Evolutionary conservation across 2,797 vertebrate genomes (phyloP).

Genomic region (Hirundo rustica): DNA sequence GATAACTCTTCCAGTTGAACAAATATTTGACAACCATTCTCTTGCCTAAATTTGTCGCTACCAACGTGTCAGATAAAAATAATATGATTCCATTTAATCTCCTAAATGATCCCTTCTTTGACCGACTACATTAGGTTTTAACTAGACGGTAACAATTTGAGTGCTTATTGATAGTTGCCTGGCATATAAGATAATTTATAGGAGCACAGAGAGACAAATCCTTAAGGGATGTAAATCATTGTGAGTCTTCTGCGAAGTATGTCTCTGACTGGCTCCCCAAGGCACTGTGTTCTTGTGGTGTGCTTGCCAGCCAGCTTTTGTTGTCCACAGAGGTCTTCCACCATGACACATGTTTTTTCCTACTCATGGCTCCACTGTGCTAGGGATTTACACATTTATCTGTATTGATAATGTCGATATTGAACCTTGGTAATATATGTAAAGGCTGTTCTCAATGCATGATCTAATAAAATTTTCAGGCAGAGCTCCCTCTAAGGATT

Average conservation of each 20-base stretch:
- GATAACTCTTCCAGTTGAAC: slow-evolving; percentile 19
- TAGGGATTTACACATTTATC: background rate
- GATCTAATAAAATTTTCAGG: slow-evolving; percentile 13
- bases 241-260: background rate
- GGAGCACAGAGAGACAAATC: background rate
- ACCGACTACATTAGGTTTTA: background rate
- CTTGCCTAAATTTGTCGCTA: slow-evolving; percentile 52
- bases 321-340: background rate
- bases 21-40: slow-evolving; percentile 49
- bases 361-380: background rate
- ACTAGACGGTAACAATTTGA: background rate
- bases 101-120: background rate
- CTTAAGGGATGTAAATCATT: background rate
- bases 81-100: slow-evolving; percentile 8
- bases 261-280: background rate
- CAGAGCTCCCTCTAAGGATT: slow-evolving; percentile 2
- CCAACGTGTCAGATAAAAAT: slow-evolving; percentile 1
- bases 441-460: background rate
- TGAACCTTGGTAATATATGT: background rate
- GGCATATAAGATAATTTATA: background rate
- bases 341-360: background rate
- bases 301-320: background rate
- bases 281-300: background rate
- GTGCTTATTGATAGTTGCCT: background rate
- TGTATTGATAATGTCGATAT: background rate